These are phyloP conservation scores for Agonopterix subpropinquella DNA, from an alignment of 2,888 invertebrate species.

Conservation along the genomic window DNA sequence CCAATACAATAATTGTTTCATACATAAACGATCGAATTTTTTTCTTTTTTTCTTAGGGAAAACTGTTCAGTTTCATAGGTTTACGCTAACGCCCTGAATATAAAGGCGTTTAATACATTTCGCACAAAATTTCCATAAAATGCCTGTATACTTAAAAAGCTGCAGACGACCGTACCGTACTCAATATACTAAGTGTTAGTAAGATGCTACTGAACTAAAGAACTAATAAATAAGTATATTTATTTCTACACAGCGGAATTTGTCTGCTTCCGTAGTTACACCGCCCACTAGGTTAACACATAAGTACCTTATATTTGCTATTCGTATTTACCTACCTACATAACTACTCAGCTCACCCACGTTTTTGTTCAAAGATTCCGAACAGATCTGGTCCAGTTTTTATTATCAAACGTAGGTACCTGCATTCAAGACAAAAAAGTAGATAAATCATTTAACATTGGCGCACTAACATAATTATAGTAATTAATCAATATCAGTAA, in stretches of 20 bases:
- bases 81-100: too few species aligned
- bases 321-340: constrained; percentile 11
- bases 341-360: constrained; percentile 16
- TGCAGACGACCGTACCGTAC: too few species aligned
- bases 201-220: too few species aligned
- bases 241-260: constrained; percentile 30
- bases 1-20: too few species aligned
- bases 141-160: too few species aligned
- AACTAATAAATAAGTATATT: too few species aligned
- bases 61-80: too few species aligned
- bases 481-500: neutral
- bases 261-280: constrained; percentile 26
- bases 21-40: too few species aligned
- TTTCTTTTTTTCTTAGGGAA: too few species aligned
- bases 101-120: too few species aligned
- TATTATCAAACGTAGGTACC: constrained; percentile 15
- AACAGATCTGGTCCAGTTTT: constrained; percentile 28
- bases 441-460: constrained; percentile 6
- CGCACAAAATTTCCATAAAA: too few species aligned
- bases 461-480: constrained; percentile 6
- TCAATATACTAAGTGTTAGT: too few species aligned
- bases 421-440: neutral
- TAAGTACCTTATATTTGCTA: constrained; percentile 2
- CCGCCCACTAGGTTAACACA: constrained; percentile 17
- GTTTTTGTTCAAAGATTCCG: constrained; percentile 40